These are phyloP conservation scores for Crocuta crocuta DNA, from an alignment of 2,113 vertebrate species.

Conservation along the genomic window DNA sequence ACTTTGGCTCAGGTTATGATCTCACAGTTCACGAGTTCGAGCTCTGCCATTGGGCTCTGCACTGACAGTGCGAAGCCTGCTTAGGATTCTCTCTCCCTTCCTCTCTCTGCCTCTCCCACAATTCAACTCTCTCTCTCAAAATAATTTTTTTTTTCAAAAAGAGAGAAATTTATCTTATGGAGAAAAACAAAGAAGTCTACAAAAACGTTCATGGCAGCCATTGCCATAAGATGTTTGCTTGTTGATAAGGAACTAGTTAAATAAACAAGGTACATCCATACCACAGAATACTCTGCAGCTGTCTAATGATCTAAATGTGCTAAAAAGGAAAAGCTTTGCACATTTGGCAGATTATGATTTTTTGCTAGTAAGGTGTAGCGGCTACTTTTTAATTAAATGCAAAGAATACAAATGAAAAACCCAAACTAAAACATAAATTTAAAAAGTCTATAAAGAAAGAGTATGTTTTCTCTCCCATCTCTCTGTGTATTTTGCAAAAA, in stretches of 20 bases:
- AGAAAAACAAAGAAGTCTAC: background rate
- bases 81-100: too few species aligned
- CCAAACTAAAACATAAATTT: background rate
- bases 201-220: background rate
- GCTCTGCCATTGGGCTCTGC: too few species aligned
- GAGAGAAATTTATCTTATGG: background rate
- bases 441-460: background rate
- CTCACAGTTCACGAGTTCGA: too few species aligned
- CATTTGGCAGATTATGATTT: background rate
- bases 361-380: background rate
- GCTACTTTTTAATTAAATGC: background rate
- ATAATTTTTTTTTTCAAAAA: too few species aligned
- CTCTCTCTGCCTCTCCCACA: too few species aligned
- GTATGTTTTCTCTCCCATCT: background rate
- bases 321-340: slow-evolving; percentile 16
- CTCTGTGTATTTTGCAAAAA: background rate
- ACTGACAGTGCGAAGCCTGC: too few species aligned
- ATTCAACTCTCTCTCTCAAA: too few species aligned
- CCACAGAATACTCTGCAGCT: background rate
- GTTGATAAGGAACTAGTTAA: background rate
- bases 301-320: background rate
- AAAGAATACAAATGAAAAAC: background rate
- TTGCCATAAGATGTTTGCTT: background rate
- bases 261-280: background rate
- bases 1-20: too few species aligned